Base-by-base conservation (phyloP, 2,888 invertebrate species). In the Ectropis crepuscularia region DNA sequence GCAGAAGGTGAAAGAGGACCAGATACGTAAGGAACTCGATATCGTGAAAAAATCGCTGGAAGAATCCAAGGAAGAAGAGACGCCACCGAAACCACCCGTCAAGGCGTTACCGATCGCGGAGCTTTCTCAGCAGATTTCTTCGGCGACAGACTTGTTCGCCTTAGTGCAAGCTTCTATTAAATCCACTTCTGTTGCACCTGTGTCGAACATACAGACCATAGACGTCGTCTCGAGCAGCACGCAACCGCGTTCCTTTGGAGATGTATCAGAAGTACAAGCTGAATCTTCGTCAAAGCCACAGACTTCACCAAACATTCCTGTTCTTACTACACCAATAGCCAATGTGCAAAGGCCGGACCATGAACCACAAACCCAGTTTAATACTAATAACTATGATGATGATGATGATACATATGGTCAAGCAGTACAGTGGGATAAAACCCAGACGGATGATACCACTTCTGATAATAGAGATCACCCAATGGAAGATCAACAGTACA, bases 1-100 rank as follows among this genome's bases (percentile, higher is more conserved):
- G 0, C 95, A 95, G 75, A 96, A 96, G 78, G 95, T 96, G 0
- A 95, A 93, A 70, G 95, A 95, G 65, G 94, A 94, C 73, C 90
- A 93, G 75, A 86, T 91, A 45, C 92, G 94, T 10, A 94, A 94
- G 74, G 94, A 94, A 67, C 94, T 94, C 83, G 93, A 94, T 77
- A 92, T 94, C 59, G 92, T 93, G 6, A 90, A 84, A 75, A 91
- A 92, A 69, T 89, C 93, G 10, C 73, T 93, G 8, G 85, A 89
- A 63, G 89, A 88, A 67, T 67, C 79, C 0, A 86, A 86, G 67
- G 67, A 74, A n/a, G 68, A 69, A 6, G 57, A 48, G 38, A 12
- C 39, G 2, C 67, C 70, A 4, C 54, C 72, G 16, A 55, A 65
- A n/a, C 64, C 70, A 0, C 62, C 62, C n/a, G 39, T 70, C 0